phyloP scores from a whole-genome alignment of 2,888 invertebrate species.

The Ariolimax columbianus region DNA sequence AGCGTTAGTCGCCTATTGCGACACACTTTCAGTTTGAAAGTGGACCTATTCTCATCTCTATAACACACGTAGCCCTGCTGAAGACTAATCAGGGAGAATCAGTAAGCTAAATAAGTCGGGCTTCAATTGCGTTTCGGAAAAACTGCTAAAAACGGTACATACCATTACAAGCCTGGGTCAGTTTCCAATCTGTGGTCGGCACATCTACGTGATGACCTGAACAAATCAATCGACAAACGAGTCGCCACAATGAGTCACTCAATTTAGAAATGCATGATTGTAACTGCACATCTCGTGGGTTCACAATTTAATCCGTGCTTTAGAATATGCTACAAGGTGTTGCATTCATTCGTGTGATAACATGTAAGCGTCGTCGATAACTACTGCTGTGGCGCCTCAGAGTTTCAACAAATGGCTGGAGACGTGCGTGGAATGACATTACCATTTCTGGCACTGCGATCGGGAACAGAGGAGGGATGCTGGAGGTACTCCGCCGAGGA shows the following conservation, averaged over 20 bases:
- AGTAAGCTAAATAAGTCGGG: too few species aligned
- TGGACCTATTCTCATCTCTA: too few species aligned
- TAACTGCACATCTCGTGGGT: background rate
- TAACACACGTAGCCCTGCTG: too few species aligned
- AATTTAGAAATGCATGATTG: background rate
- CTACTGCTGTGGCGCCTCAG: background rate
- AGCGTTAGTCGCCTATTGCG: too few species aligned
- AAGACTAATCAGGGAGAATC: too few species aligned
- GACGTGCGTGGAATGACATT: conserved; percentile 23
- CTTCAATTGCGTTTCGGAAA: too few species aligned
- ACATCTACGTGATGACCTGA: background rate
- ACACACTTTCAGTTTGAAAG: too few species aligned
- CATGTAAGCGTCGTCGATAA: background rate
- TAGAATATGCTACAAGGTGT: background rate
- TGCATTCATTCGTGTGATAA: background rate
- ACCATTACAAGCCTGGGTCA: conserved; percentile 4
- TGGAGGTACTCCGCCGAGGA: background rate
- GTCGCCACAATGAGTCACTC: background rate
- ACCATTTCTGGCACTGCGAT: conserved; percentile 31
- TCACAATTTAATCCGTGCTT: background rate
- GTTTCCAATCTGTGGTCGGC: background rate
- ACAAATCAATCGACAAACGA: background rate
- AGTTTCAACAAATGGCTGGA: conserved; percentile 35
- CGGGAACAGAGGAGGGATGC: conserved; percentile 5
- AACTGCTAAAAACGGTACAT: background rate